phyloP scores from a whole-genome alignment of 1,140 invertebrate genomes.

The Archivesica marissinica region DNA sequence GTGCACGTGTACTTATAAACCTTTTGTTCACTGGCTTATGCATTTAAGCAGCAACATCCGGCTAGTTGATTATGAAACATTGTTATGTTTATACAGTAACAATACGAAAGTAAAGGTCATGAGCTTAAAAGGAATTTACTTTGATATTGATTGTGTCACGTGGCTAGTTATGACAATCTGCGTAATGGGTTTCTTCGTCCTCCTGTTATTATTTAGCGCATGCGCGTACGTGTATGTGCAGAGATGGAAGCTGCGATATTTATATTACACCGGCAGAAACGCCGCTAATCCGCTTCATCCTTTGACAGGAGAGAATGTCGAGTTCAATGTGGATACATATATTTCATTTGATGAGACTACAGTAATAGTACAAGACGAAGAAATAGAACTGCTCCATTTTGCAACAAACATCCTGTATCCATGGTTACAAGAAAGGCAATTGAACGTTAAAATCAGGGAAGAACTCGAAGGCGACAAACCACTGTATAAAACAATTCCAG shows the following conservation, averaged over 20 bases:
- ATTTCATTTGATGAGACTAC: background rate
- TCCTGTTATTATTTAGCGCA: background rate
- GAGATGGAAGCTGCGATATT: background rate
- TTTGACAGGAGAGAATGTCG: background rate
- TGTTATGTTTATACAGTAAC: background rate
- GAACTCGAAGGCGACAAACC: background rate
- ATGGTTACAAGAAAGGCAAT: background rate
- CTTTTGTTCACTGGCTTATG: background rate
- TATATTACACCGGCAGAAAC: background rate
- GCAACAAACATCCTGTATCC: background rate
- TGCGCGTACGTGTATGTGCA: background rate
- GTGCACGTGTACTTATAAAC: background rate
- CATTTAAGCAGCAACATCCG: background rate
- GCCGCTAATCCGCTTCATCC: background rate
- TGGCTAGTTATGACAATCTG: background rate
- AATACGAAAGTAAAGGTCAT: background rate
- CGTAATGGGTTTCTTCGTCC: background rate
- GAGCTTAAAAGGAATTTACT: background rate
- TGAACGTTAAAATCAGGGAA: background rate
- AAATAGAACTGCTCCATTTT: background rate
- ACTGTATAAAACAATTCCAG: background rate
- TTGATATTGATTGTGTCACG: background rate
- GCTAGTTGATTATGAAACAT: background rate
- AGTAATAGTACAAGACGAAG: background rate
- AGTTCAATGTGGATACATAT: background rate